These are phyloP conservation scores for Bucorvus abyssinicus DNA, from an alignment of 2,797 vertebrate species.

Conservation along the genomic window DNA sequence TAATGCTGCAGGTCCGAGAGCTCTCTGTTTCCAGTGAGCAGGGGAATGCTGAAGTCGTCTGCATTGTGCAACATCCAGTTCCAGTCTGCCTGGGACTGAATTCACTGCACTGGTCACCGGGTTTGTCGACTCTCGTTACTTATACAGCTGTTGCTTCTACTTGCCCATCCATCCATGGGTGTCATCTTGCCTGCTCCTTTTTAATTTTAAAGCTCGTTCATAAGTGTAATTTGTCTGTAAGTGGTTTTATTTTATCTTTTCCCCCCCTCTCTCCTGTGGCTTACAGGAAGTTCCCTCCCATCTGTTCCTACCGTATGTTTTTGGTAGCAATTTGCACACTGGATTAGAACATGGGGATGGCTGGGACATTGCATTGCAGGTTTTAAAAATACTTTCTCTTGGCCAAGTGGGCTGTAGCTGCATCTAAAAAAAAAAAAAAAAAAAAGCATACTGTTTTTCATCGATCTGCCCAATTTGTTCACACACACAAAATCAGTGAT, in stretches of 20 bases:
- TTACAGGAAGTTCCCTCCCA: constrained; percentile 26
- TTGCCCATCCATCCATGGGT: background rate
- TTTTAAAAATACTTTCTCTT: background rate
- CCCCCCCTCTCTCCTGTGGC: background rate
- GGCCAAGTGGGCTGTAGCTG: background rate
- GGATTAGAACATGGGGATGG: background rate
- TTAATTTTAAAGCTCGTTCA: background rate
- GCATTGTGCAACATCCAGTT: background rate
- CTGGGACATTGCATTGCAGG: background rate
- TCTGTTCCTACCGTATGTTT: constrained; percentile 37
- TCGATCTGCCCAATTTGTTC: background rate
- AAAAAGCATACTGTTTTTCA: background rate
- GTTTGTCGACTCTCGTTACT: accelerated
- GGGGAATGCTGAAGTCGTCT: background rate
- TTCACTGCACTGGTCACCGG: background rate
- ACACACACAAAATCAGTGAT: background rate
- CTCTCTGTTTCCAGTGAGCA: background rate
- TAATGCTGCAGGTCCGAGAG: background rate
- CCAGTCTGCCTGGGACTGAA: background rate
- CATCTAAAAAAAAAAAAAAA: background rate
- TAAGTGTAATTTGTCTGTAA: background rate
- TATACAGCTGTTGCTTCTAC: background rate
- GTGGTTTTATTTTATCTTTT: background rate
- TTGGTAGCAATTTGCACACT: background rate
- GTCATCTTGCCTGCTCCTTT: background rate